phyloP scores from a whole-genome alignment of 2,888 invertebrate genomes.

The Thereva unica region DNA sequence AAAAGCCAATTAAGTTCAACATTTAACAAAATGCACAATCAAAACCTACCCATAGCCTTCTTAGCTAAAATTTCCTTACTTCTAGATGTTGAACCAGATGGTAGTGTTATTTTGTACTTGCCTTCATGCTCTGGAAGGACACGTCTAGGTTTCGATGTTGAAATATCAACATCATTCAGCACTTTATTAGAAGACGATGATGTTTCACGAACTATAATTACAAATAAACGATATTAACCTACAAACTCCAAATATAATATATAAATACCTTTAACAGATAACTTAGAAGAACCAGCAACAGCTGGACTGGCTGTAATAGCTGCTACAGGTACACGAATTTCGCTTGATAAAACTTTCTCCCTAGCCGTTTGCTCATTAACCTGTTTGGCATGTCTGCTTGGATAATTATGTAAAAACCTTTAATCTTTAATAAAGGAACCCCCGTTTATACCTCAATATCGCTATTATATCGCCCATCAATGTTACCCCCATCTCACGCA shows the following conservation, averaged over 20 bases:
- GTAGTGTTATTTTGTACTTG: conserved; percentile 62
- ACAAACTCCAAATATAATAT: background rate
- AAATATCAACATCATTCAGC: background rate
- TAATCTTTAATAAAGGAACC: background rate
- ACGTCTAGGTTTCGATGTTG: conserved; percentile 51
- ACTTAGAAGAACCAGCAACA: conserved; percentile 31
- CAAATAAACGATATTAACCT: background rate
- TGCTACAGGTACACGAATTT: conserved; percentile 60
- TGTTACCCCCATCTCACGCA: conserved; percentile 85
- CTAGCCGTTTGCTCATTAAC: conserved; percentile 65
- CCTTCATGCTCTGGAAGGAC: conserved; percentile 63
- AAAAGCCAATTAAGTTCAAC: conserved; percentile 47
- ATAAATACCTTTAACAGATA: conserved; percentile 19
- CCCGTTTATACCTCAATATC: conserved; percentile 65
- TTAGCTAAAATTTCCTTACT: conserved; percentile 60
- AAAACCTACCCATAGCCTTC: conserved; percentile 52
- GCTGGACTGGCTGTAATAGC: conserved; percentile 57
- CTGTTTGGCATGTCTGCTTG: conserved; percentile 62
- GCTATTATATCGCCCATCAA: conserved; percentile 73
- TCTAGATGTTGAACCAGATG: conserved; percentile 60
- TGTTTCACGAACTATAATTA: conserved; percentile 1
- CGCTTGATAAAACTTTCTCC: conserved; percentile 61
- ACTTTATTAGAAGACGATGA: background rate
- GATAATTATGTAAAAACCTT: conserved; percentile 7
- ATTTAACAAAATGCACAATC: background rate